These are phyloP conservation scores for Danio albolineatus DNA, from an alignment of 2,797 vertebrate genomes.

Conservation along the genomic window DNA sequence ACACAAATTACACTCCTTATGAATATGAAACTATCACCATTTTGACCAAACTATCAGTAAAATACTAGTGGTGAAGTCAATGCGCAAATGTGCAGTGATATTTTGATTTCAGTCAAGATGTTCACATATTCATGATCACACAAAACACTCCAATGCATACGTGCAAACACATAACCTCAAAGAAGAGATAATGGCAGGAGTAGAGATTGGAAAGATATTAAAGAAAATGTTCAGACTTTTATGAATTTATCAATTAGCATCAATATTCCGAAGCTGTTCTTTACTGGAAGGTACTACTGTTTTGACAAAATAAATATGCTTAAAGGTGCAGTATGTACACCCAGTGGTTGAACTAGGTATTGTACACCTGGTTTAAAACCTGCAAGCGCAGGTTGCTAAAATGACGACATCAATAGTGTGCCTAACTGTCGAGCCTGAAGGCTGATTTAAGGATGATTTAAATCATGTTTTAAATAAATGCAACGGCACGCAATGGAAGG, in stretches of 20 bases:
- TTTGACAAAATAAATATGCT: not conserved
- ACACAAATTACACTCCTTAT: no score
- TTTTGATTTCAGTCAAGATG: slow-evolving; percentile 40
- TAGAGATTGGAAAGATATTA: not conserved
- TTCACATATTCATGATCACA: slow-evolving; percentile 13
- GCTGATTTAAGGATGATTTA: no score
- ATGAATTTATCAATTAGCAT: not conserved
- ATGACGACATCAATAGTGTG: no score
- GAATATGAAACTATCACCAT: no score
- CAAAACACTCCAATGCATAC: slow-evolving; percentile 2
- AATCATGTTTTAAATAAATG: no score
- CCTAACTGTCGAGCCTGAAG: no score
- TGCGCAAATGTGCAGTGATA: slow-evolving; percentile 25
- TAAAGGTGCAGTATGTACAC: no score
- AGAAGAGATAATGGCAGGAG: not conserved
- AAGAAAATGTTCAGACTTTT: not conserved
- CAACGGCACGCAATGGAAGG: no score
- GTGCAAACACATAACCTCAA: not conserved
- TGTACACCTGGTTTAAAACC: no score
- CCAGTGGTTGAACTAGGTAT: no score
- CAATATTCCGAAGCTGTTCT: not conserved
- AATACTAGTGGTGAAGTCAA: slow-evolving; percentile 11
- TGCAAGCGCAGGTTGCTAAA: no score
- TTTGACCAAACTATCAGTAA: not conserved
- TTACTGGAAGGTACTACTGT: not conserved